A percentile compares a stretch with the other conserved stretches of the same genome.
Conservation (phyloP, 2,113 vertebrate genomes). For the Todiramphus saurophagus region DNA sequence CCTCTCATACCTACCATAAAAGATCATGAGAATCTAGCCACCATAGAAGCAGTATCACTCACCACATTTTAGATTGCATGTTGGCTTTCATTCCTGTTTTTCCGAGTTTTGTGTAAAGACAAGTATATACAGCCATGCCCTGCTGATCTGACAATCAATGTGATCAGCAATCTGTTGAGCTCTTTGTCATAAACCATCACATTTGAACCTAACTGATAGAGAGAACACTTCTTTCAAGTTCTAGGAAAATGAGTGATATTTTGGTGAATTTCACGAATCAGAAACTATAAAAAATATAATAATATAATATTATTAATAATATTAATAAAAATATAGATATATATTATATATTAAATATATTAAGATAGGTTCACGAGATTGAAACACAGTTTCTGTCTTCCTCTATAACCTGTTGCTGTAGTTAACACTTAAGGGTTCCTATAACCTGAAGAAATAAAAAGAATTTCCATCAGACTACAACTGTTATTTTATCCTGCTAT, state of each 20-base stretch:
- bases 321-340: too few relatives aligned
- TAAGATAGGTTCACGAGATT: not conserved
- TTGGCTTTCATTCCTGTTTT: not conserved
- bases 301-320: too few relatives aligned
- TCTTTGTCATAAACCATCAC: not conserved
- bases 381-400: not conserved
- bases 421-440: not conserved
- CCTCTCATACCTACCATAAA: not conserved
- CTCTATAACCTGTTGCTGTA: not conserved
- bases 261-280: not conserved
- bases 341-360: not conserved
- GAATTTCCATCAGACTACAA: not conserved
- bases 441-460: not conserved
- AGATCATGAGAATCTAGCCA: not conserved
- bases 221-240: not conserved
- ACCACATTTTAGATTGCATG: not conserved
- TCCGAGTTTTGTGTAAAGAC: not conserved
- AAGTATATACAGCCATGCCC: not conserved
- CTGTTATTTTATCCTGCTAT: not conserved
- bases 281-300: not conserved
- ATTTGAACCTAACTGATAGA: not conserved
- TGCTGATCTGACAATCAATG: not conserved
- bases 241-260: not conserved
- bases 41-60: not conserved
- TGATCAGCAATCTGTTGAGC: not conserved